Base-by-base conservation (phyloP, 1,140 invertebrate species). In the Parapsyche elsis region DNA sequence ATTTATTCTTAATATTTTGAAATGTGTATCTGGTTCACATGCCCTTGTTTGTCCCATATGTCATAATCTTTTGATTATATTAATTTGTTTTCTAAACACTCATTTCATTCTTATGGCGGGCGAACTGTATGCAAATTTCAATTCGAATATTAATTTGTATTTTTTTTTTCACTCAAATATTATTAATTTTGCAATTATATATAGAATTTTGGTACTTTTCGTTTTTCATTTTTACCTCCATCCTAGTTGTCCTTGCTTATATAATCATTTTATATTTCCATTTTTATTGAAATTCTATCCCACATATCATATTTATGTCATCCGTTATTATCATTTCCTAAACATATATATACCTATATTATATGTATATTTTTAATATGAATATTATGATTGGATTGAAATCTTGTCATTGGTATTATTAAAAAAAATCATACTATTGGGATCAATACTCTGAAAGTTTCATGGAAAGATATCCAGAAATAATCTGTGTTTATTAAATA, bases 131-230 rank as follows among this genome's bases (percentile, higher is more conserved):
- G 49, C 73, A 75, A 49, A 75, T 75, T 75, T 75, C 73, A 49
- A 75, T 16, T 10, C 26, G 30, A 21, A 26, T 74, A 14, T 57
- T 57, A 57, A 57, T 53, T 75, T 75, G 16, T 75, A 57, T 9
- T 59, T 19, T 75, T 75, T 53, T 75, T 59, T 75, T 75, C 12
- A 53, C 12, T 24, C 23, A 71, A 71, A 38, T 26, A 53, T 64
- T 76, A 76, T 49, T 75, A 57, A 64, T 61, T 78, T 70, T 78
- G 44, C 76, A 71, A 49, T 71, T 78, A 53, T 23, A 71, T 45
- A 57, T 14, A 70, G 12, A 71, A 49, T 49, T 71, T 46, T 78
- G 14, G 19, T 70, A 49, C 71, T 70, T 64, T 70, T 78, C 1
- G 21, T 30, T 71, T 38, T 45, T 71, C 38, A 71, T 38, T 71